Conservation (phyloP, 2,888 invertebrate species). For the Cryptocheilus praepositus region DNA sequence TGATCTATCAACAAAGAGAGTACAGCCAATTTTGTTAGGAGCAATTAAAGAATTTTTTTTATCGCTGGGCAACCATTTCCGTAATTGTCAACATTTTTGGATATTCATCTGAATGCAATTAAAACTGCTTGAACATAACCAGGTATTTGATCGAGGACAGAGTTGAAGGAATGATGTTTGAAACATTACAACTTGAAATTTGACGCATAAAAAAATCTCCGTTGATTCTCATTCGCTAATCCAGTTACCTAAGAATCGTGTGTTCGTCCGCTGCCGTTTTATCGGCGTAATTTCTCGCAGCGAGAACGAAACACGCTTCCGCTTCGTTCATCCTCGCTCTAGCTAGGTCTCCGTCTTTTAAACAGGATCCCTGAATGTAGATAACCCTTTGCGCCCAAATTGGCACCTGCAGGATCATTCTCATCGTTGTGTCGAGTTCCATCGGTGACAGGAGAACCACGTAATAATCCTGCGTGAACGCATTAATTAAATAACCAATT, state of each 20-base stretch:
- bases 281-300: constrained; percentile 96
- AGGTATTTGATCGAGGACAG: too few relatives aligned
- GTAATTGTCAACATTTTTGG: background rate
- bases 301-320: constrained; percentile 97
- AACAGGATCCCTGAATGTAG: constrained; percentile 94
- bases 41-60: background rate
- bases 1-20: constrained; percentile 78
- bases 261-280: constrained; percentile 94
- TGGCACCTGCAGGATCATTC: constrained; percentile 97
- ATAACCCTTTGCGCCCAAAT: constrained; percentile 98
- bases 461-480: constrained; percentile 86
- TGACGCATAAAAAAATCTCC: too few relatives aligned
- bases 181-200: too few relatives aligned
- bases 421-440: constrained; percentile 98
- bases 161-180: too few relatives aligned
- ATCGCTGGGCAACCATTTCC: background rate
- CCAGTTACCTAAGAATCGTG: constrained; percentile 79
- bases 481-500: background rate
- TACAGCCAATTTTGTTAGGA: background rate
- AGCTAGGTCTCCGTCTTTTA: constrained; percentile 96
- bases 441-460: constrained; percentile 97
- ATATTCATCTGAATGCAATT: constrained; percentile 7
- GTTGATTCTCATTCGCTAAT: too few relatives aligned
- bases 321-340: constrained; percentile 98
- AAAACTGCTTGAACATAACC: too few relatives aligned